A percentile compares a stretch with the other conserved stretches of the same genome.
phyloP scores from a whole-genome alignment of 2,888 invertebrate genomes.

The Eretmocerus hayati region DNA sequence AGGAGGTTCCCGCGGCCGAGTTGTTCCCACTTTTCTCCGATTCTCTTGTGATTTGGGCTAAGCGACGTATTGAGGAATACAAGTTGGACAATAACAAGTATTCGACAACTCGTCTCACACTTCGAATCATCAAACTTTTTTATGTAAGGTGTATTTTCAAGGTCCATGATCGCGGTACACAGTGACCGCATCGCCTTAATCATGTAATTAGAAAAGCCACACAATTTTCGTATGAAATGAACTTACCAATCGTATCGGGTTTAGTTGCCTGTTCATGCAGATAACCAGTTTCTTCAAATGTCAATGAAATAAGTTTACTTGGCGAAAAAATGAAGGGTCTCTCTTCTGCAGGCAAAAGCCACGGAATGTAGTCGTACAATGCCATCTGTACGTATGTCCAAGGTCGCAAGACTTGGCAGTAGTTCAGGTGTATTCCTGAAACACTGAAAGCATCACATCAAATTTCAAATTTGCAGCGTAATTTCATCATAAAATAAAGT shows the following conservation, averaged over 20 bases:
- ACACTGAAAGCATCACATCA: slow-evolving; percentile 39
- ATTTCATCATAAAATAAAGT: background rate
- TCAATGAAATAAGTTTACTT: slow-evolving; percentile 18
- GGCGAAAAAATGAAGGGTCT: slow-evolving; percentile 33
- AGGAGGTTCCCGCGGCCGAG: too few species aligned
- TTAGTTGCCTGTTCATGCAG: slow-evolving; percentile 61
- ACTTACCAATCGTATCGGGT: slow-evolving; percentile 63
- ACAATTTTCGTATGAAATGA: background rate
- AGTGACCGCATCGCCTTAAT: too few species aligned
- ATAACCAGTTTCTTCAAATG: slow-evolving; percentile 38
- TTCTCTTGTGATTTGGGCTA: too few species aligned
- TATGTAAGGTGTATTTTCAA: too few species aligned
- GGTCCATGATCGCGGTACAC: too few species aligned
- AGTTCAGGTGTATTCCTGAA: slow-evolving; percentile 50
- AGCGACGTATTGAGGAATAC: too few species aligned
- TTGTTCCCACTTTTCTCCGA: too few species aligned
- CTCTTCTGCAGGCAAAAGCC: slow-evolving; percentile 30
- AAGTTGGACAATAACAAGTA: too few species aligned
- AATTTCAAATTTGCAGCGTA: background rate
- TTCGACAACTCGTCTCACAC: too few species aligned
- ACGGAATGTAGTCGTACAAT: slow-evolving; percentile 33
- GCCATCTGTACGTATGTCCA: slow-evolving; percentile 24
- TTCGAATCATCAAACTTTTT: too few species aligned
- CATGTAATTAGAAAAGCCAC: too few species aligned
- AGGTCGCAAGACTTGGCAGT: slow-evolving; percentile 37